Evolutionary conservation across 1,140 invertebrate species (phyloP).

Genomic region (Drosophila bocqueti): DNA sequence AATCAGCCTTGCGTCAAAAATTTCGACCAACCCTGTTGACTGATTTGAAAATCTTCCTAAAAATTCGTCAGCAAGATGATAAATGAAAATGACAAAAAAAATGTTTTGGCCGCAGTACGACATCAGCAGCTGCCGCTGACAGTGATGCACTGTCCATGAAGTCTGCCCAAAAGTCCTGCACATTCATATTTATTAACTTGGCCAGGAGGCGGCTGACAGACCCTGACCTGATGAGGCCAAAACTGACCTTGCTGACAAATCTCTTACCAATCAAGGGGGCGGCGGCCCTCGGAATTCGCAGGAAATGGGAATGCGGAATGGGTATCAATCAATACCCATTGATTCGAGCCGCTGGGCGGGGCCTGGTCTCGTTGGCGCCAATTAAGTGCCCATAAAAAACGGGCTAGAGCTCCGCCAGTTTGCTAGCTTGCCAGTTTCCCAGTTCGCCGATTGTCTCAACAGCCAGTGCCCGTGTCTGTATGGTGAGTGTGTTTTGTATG

Average conservation of each 20-base stretch:
- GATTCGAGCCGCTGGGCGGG: constrained; percentile 55
- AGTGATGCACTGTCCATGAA: constrained; percentile 54
- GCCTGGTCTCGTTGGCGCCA: constrained; percentile 66
- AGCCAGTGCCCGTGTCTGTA: background rate
- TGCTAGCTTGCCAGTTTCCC: constrained; percentile 26
- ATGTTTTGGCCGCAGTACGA: constrained; percentile 42
- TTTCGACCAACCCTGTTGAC: background rate
- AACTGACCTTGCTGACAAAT: constrained; percentile 68
- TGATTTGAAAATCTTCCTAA: background rate
- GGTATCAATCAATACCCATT: constrained; percentile 70
- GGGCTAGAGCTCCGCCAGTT: constrained; percentile 35
- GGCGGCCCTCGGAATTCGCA: constrained; percentile 4
- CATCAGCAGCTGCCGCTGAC: constrained; percentile 40
- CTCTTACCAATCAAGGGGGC: constrained; percentile 60
- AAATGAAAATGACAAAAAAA: background rate
- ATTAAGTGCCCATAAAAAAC: constrained; percentile 75
- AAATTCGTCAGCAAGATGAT: constrained; percentile 8
- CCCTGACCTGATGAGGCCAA: constrained; percentile 52
- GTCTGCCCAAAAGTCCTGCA: constrained; percentile 20
- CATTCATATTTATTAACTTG: constrained; percentile 77
- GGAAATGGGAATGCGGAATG: constrained; percentile 35
- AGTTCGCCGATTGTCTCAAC: constrained; percentile 63
- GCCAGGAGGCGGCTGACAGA: constrained; percentile 19
- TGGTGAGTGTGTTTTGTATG: background rate
- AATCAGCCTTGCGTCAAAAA: constrained; percentile 25